A percentile compares a stretch with the other conserved stretches of the same genome.
Conservation (phyloP, 1,140 invertebrate species). For the Streblospio benedicti region DNA sequence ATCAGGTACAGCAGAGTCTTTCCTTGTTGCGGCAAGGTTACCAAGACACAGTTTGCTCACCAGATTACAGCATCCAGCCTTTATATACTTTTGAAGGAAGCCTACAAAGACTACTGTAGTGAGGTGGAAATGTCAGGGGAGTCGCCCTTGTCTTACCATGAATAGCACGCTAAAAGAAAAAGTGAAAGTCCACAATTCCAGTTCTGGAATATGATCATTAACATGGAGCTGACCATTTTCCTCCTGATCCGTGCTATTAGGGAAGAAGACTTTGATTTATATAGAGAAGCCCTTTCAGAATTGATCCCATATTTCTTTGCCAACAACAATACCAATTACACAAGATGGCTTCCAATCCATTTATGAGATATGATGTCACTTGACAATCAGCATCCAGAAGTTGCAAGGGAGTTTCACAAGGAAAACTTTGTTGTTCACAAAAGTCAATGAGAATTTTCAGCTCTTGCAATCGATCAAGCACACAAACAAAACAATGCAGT, state of each 20-base stretch:
- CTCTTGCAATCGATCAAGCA: conserved; percentile 21
- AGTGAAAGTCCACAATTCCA: neutral
- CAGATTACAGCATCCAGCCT: neutral
- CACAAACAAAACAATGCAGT: conserved; percentile 19
- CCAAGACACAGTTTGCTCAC: neutral
- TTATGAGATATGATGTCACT: conserved; percentile 14
- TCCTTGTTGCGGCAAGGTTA: neutral
- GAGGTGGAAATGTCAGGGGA: neutral
- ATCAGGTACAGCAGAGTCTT: neutral
- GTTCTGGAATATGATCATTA: neutral
- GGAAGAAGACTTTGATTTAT: neutral
- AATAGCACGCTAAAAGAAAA: neutral
- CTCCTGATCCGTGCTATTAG: neutral
- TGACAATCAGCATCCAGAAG: conserved; percentile 10
- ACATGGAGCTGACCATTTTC: neutral
- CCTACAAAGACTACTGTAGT: neutral
- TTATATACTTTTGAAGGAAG: neutral
- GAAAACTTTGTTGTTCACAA: neutral
- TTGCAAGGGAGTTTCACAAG: neutral
- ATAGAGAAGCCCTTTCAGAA: conserved; percentile 4
- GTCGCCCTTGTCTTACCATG: too few relatives aligned
- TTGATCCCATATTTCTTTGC: conserved; percentile 20
- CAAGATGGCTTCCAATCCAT: conserved; percentile 21
- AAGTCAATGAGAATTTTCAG: conserved; percentile 17
- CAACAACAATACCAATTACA: conserved; percentile 15